Evolutionary conservation across 2,888 invertebrate species (phyloP), one percentile per base, ranked within the genome.

Genomic region (Disparrhopalites patrizii): DNA sequence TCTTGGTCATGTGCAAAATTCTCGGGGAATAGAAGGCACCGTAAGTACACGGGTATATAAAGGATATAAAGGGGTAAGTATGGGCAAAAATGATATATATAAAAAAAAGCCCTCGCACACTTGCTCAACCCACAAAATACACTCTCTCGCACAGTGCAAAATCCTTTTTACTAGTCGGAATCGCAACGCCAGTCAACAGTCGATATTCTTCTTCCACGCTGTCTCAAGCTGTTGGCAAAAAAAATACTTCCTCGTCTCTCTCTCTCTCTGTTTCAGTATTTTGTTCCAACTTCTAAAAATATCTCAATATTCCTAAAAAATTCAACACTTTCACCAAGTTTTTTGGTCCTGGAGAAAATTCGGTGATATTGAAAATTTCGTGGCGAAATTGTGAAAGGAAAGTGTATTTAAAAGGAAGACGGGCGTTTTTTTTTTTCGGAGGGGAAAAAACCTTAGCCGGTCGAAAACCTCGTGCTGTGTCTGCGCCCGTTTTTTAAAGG

Each of bases 151-250:
- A n/a, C n/a, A n/a, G n/a, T n/a, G n/a, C n/a, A n/a, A n/a, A n/a
- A n/a, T n/a, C n/a, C n/a, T n/a, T 36, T 36, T 36, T 36, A 36
- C 36, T 36, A 7, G 36, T 10, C 7, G 36, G 36, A 36, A 15
- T 36, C 36, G 36, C 36, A 36, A 36, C 36, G 51, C 51, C 20
- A 23, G 33, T 25, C 30, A 56, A 30, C 56, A 56, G 56, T 56
- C 56, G 56, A 56, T 56, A 56, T 56, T 10, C 13, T 56, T 56
- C 56, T 36, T 56, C 56, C 56, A 31, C 56, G 30, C 33, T 31
- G 36, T 36, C 15, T 15, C 15, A 36, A 36, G 36, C 36, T 15
- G n/a, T n/a, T n/a, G n/a, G n/a, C 15, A 15, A 36, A 36, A 36
- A 36, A 36, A 36, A 36, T 15, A 36, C 36, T 36, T 15, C 8